Conservation (phyloP, 2,797 vertebrate genomes). For the Simalia tracyae region DNA sequence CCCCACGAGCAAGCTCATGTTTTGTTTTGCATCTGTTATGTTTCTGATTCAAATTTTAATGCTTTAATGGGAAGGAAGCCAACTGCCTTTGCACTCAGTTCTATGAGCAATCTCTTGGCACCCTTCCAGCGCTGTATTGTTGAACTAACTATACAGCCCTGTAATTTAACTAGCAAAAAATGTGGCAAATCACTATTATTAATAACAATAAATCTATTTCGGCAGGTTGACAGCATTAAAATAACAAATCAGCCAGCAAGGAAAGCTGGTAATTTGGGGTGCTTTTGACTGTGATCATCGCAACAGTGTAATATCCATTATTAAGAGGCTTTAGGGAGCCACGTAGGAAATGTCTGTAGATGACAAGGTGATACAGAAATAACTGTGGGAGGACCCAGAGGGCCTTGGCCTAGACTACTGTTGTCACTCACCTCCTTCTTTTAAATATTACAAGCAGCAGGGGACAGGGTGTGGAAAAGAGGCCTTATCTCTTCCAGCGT, state of each 20-base stretch:
- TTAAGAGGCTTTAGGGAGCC: constrained; percentile 68
- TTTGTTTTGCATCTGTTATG: constrained; percentile 76
- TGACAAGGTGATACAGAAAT: constrained; percentile 56
- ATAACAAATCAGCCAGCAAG: constrained; percentile 75
- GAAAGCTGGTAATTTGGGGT: constrained; percentile 71
- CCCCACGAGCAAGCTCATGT: constrained; percentile 69
- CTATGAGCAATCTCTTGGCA: constrained; percentile 68
- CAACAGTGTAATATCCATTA: constrained; percentile 72
- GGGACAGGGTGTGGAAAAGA: not conserved
- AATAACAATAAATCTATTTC: constrained; percentile 80
- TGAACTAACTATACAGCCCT: constrained; percentile 75
- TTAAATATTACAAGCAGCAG: constrained; percentile 58
- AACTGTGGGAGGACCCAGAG: not conserved
- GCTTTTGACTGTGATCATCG: constrained; percentile 67
- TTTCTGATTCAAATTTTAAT: constrained; percentile 75
- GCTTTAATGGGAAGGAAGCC: constrained; percentile 70
- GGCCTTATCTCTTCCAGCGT: constrained; percentile 33
- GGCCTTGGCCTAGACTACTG: constrained; percentile 45
- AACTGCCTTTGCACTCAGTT: constrained; percentile 65
- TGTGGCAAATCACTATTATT: constrained; percentile 78
- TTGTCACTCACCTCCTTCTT: constrained; percentile 56
- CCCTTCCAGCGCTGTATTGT: constrained; percentile 72
- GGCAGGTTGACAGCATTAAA: constrained; percentile 77
- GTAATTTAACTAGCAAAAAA: constrained; percentile 78
- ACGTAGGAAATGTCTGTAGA: constrained; percentile 57